phyloP scores from a whole-genome alignment of 2,888 invertebrate genomes.

The Acanthosepion pharaonis region DNA sequence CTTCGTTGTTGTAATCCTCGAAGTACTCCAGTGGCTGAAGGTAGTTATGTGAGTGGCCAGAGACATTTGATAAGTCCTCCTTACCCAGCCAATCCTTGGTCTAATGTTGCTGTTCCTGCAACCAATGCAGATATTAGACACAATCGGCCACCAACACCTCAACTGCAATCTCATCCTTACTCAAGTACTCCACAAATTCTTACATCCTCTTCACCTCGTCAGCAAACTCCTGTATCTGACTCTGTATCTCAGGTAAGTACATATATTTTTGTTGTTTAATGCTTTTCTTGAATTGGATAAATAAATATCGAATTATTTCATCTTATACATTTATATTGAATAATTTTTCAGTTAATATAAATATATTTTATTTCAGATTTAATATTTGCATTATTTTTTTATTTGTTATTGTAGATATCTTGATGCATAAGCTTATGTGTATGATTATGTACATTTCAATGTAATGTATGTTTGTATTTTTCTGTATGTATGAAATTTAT shows the following conservation, averaged over 20 bases:
- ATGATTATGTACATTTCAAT: background rate
- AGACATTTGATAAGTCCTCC: conserved; percentile 12
- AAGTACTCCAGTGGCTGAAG: background rate
- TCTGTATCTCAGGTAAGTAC: background rate
- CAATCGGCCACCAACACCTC: conserved; percentile 2
- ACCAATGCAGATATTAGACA: background rate
- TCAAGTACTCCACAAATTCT: background rate
- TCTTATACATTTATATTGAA: too few relatives aligned
- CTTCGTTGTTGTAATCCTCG: background rate
- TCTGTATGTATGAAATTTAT: too few relatives aligned
- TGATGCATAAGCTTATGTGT: background rate
- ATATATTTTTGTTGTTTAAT: background rate
- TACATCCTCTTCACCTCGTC: background rate
- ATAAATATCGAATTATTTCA: too few relatives aligned
- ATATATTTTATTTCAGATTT: background rate
- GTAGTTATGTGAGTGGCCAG: background rate
- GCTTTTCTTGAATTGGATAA: background rate
- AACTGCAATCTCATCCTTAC: background rate
- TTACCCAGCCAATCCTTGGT: background rate
- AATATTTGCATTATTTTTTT: background rate
- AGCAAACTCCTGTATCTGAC: background rate
- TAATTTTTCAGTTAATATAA: background rate
- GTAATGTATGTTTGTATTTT: background rate
- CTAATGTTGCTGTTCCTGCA: background rate
- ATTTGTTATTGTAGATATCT: background rate